phyloP scores from a whole-genome alignment of 1,140 invertebrate genomes.

The Lepidurus arcticus region DNA sequence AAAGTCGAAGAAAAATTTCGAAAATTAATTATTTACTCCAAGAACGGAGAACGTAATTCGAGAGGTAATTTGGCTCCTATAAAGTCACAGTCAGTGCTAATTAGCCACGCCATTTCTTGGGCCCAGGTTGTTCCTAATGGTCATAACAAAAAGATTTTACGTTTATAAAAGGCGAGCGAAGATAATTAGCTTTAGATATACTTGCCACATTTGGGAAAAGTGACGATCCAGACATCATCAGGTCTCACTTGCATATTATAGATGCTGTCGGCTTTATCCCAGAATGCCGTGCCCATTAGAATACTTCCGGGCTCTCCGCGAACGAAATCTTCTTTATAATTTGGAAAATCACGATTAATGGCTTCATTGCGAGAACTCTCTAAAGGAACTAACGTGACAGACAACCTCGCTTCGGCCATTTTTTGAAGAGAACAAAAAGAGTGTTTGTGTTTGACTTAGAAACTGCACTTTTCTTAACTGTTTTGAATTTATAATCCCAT shows the following conservation, averaged over 20 bases:
- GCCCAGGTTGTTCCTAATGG: constrained; percentile 73
- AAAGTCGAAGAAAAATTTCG: not conserved
- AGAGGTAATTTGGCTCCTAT: constrained; percentile 52
- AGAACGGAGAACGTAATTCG: constrained; percentile 61
- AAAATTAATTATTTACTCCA: constrained; percentile 47
- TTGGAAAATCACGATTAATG: constrained; percentile 12
- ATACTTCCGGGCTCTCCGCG: constrained; percentile 32
- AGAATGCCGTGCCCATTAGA: constrained; percentile 24
- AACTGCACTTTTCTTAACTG: too few relatives aligned
- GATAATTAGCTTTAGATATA: not conserved
- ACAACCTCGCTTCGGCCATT: not conserved
- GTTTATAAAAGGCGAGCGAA: not conserved
- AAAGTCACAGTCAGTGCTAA: constrained; percentile 65
- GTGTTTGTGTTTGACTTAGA: too few relatives aligned
- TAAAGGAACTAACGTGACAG: not conserved
- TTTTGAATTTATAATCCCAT: too few relatives aligned
- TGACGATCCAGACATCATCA: constrained; percentile 33
- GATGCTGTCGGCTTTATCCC: constrained; percentile 26
- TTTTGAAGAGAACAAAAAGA: not conserved
- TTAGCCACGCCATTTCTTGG: constrained; percentile 70
- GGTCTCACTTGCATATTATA: constrained; percentile 28
- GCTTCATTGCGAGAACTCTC: not conserved
- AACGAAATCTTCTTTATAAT: constrained; percentile 27
- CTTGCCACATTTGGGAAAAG: constrained; percentile 32
- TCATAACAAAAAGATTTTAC: not conserved